Percentiles rank a stretch among this genome's conserved stretches.
Evolutionary conservation across 2,888 invertebrate genomes (phyloP).

Genomic region (Phyllotreta striolata): DNA sequence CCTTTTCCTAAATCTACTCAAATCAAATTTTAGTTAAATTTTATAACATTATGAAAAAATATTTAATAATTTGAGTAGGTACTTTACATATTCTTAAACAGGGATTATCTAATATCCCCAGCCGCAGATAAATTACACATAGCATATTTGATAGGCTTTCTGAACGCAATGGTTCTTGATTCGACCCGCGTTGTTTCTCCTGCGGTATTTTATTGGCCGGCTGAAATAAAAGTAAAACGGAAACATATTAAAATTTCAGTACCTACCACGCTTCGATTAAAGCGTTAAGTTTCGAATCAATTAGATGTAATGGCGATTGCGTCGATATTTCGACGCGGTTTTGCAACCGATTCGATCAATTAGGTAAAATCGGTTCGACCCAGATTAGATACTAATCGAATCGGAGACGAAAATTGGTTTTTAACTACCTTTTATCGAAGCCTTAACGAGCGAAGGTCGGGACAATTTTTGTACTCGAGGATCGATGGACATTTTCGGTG

Average conservation of each 20-base stretch:
- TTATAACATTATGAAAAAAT: no score
- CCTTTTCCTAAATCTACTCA: no score
- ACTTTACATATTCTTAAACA: no score
- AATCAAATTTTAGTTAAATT: no score
- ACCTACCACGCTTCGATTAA: conserved; percentile 9
- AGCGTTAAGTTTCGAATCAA: conserved; percentile 12
- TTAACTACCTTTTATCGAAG: neutral
- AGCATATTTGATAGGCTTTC: conserved; percentile 1
- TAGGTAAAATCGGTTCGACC: conserved; percentile 10
- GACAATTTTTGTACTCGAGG: no score
- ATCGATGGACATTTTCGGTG: no score
- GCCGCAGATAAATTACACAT: neutral
- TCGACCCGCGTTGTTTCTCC: neutral
- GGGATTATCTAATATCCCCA: no score
- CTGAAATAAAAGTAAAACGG: conserved; percentile 7
- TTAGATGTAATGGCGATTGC: conserved; percentile 2
- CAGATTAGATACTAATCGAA: conserved; percentile 5
- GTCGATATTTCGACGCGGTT: conserved; percentile 2
- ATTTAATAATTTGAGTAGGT: no score
- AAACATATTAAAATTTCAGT: conserved; percentile 14
- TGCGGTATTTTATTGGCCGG: no score
- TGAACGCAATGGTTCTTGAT: conserved; percentile 11
- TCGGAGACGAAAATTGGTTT: no score
- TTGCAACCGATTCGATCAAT: conserved; percentile 1
- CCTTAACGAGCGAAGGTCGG: no score